Percentiles rank a stretch among this genome's conserved stretches.
Conservation (phyloP, 37 sponge, comb jelly and placozoan species). For the Lycopodina hypogea region DNA sequence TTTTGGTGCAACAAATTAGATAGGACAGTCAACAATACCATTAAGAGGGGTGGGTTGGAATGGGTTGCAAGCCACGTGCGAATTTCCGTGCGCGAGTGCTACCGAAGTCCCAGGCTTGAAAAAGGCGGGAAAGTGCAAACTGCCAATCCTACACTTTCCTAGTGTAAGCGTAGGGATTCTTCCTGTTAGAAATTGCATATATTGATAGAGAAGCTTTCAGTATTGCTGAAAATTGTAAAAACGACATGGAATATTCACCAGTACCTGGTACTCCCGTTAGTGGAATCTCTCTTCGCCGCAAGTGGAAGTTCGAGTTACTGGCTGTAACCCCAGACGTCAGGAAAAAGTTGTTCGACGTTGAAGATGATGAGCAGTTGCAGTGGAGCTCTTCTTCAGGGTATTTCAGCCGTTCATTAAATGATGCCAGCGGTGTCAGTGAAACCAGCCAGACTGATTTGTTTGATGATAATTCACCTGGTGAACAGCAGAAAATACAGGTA, state of each 20-base stretch:
- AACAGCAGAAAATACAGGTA: not conserved
- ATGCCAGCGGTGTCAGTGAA: not conserved
- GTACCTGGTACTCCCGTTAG: not conserved
- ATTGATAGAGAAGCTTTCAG: too few species aligned
- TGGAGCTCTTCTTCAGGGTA: constrained; percentile 46
- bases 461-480: constrained; percentile 10
- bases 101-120: too few species aligned
- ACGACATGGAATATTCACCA: not conserved
- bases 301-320: not conserved
- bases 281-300: not conserved
- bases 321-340: constrained; percentile 12
- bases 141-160: too few species aligned
- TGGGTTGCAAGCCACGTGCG: too few species aligned
- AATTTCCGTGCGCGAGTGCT: too few species aligned
- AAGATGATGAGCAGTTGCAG: not conserved
- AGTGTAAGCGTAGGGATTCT: too few species aligned
- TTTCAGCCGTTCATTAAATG: constrained; percentile 44
- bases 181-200: too few species aligned
- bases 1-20: too few species aligned
- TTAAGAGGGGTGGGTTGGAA: too few species aligned
- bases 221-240: too few species aligned
- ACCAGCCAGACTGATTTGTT: constrained; percentile 1
- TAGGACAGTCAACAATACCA: too few species aligned
- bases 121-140: too few species aligned
- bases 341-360: constrained; percentile 35